These are phyloP conservation scores for Polyommatus iphigenia DNA, from an alignment of 2,888 invertebrate species.

Conservation along the genomic window DNA sequence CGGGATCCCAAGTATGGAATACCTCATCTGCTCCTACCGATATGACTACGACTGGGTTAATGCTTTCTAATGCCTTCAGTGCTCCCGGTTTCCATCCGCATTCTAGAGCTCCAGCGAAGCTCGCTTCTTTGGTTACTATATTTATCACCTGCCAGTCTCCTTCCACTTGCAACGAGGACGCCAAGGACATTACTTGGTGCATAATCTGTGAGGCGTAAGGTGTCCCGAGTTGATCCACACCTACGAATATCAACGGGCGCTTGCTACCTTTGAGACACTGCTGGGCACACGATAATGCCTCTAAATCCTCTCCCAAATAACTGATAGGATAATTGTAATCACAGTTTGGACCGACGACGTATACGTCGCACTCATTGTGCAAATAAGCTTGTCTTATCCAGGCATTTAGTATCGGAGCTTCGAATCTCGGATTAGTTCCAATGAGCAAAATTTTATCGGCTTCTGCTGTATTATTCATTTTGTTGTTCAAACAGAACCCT, in stretches of 20 bases:
- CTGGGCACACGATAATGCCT: constrained; percentile 44
- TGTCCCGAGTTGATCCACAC: constrained; percentile 55
- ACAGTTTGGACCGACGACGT: constrained; percentile 91
- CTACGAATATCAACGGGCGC: constrained; percentile 65
- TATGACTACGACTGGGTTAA: constrained; percentile 89
- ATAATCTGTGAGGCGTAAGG: constrained; percentile 48
- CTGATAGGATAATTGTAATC: constrained; percentile 89
- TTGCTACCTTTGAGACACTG: constrained; percentile 50
- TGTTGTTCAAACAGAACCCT: constrained; percentile 68
- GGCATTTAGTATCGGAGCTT: constrained; percentile 97
- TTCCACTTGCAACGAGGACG: constrained; percentile 38
- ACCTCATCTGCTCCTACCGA: constrained; percentile 96
- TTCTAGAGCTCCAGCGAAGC: constrained; percentile 96
- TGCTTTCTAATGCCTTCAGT: constrained; percentile 74
- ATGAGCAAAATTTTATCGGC: constrained; percentile 95
- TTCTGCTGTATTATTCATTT: constrained; percentile 85
- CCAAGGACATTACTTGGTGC: constrained; percentile 45
- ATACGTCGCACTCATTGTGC: constrained; percentile 92
- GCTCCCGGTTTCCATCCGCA: constrained; percentile 93
- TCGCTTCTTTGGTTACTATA: constrained; percentile 93
- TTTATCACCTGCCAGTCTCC: constrained; percentile 84
- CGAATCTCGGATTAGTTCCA: constrained; percentile 98
- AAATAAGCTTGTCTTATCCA: constrained; percentile 95
- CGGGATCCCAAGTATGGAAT: constrained; percentile 86
- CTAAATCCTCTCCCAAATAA: constrained; percentile 52